Percentiles rank a stretch among this genome's conserved stretches.
phyloP scores from a whole-genome alignment of 2,888 invertebrate species.

The Pachycephus smyrnensis region DNA sequence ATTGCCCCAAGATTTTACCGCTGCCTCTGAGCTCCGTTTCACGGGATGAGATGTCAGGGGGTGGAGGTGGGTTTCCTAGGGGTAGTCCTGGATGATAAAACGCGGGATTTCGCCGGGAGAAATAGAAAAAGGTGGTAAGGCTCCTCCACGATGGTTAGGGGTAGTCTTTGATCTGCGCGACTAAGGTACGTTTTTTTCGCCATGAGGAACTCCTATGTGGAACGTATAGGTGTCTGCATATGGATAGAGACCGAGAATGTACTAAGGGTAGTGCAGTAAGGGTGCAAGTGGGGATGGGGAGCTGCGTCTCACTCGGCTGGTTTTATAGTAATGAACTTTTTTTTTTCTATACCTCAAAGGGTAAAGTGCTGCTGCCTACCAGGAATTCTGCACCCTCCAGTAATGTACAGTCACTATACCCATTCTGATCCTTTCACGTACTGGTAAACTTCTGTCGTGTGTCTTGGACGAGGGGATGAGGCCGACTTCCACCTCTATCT shows the following conservation, averaged over 20 bases:
- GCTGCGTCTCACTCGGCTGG: neutral
- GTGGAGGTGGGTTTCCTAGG: neutral
- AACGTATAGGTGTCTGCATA: neutral
- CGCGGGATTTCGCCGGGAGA: neutral
- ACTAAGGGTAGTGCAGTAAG: neutral
- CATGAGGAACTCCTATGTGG: neutral
- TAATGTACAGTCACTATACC: neutral
- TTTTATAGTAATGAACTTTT: slow-evolving; percentile 24
- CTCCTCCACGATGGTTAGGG: neutral
- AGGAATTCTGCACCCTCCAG: neutral
- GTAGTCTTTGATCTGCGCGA: neutral
- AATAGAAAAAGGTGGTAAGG: neutral
- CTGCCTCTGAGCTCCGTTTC: neutral
- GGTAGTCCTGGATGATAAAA: neutral
- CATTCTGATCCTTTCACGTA: neutral
- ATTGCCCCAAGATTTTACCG: slow-evolving; percentile 15
- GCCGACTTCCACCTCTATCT: neutral
- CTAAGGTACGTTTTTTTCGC: neutral
- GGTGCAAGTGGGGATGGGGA: neutral
- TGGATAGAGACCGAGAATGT: neutral
- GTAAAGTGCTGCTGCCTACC: slow-evolving; percentile 11
- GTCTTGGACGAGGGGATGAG: neutral
- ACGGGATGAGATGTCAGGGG: neutral
- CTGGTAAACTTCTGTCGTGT: neutral
- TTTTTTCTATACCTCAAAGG: slow-evolving; percentile 19